Conservation (phyloP, 2,113 vertebrate genomes). For the Hemiprocne comata region DNA sequence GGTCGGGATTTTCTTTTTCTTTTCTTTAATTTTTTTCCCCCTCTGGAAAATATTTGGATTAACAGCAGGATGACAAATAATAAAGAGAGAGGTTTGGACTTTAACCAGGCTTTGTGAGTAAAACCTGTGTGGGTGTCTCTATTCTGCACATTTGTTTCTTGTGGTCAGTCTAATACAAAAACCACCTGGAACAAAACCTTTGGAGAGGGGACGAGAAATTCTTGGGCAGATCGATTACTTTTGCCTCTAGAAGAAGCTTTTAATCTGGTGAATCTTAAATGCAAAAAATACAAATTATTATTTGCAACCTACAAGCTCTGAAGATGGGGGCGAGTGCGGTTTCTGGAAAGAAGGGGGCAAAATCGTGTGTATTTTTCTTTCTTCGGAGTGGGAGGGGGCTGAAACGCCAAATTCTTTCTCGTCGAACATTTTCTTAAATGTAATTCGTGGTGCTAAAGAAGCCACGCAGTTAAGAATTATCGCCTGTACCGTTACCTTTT, state of each 20-base stretch:
- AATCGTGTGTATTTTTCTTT: not conserved
- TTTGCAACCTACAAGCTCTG: not conserved
- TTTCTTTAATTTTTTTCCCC: not conserved
- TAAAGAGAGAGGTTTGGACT: conserved; percentile 53
- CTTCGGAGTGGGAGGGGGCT: not conserved
- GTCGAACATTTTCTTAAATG: not conserved
- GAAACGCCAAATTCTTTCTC: not conserved
- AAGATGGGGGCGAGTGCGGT: not conserved
- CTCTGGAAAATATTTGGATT: conserved; percentile 60
- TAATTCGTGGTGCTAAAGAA: not conserved
- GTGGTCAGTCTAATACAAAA: conserved; percentile 74
- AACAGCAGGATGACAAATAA: conserved; percentile 57
- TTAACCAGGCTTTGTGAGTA: conserved; percentile 82
- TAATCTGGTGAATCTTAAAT: not conserved
- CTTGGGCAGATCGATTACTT: conserved; percentile 65
- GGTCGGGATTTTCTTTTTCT: not conserved
- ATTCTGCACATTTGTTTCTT: conserved; percentile 77
- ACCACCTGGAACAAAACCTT: conserved; percentile 80
- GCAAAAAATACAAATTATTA: conserved; percentile 23
- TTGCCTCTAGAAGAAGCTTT: conserved; percentile 34
- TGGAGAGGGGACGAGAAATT: conserved; percentile 50
- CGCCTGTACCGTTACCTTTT: conserved; percentile 44
- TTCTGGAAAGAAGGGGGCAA: not conserved
- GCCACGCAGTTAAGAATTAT: not conserved
- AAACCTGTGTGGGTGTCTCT: conserved; percentile 92